Evolutionary conservation across 2,888 invertebrate species (phyloP).

Genomic region (Alentia gelatinosa): DNA sequence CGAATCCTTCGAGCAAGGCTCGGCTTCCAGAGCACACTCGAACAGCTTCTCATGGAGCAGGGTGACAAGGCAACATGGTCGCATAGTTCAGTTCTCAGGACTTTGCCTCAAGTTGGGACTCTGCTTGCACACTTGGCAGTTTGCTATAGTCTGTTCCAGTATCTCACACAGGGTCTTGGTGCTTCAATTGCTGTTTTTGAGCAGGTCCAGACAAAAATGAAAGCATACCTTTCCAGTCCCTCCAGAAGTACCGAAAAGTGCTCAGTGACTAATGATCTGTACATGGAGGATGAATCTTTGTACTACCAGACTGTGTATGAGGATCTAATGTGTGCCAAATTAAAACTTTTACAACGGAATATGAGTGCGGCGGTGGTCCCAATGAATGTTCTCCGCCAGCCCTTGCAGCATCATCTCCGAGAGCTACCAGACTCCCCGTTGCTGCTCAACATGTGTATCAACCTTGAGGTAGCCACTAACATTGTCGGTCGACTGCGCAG

Average conservation of each 20-base stretch:
- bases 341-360: conserved; percentile 70
- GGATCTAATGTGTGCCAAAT: conserved; percentile 58
- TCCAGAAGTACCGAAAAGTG: neutral
- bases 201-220: conserved; percentile 52
- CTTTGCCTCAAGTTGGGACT: neutral
- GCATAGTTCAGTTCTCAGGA: conserved; percentile 44
- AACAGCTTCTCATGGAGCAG: neutral
- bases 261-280: neutral
- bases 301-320: conserved; percentile 58
- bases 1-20: conserved; percentile 40
- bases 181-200: conserved; percentile 64
- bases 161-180: conserved; percentile 70
- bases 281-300: conserved; percentile 31
- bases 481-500: conserved; percentile 73
- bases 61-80: conserved; percentile 38
- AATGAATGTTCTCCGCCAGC: conserved; percentile 67
- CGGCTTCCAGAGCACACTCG: conserved; percentile 47
- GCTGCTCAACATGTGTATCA: conserved; percentile 71
- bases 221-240: neutral
- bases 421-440: conserved; percentile 69
- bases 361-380: conserved; percentile 66
- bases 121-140: conserved; percentile 64
- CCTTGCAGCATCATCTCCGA: conserved; percentile 68
- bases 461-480: conserved; percentile 71
- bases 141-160: conserved; percentile 76